A percentile compares a stretch with the other conserved stretches of the same genome.
These are phyloP conservation scores for Xylocopa sonorina DNA, from an alignment of 1,140 invertebrate species.

Conservation along the genomic window DNA sequence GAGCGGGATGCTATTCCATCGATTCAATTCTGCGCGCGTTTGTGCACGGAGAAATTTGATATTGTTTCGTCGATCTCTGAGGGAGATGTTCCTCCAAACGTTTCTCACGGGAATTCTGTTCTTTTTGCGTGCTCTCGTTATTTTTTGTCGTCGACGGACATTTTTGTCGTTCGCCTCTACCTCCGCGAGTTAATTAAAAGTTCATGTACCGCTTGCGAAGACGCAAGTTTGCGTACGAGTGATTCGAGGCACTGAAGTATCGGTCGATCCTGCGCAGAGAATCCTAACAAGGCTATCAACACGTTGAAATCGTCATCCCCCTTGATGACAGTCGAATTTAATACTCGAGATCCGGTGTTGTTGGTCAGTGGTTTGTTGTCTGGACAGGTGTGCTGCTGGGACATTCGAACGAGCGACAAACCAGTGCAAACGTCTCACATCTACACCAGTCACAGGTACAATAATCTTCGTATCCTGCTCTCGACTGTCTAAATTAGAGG, in stretches of 20 bases:
- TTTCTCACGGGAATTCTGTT: too few relatives aligned
- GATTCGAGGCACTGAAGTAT: too few relatives aligned
- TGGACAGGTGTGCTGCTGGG: slow-evolving; percentile 93
- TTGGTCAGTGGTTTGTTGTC: slow-evolving; percentile 94
- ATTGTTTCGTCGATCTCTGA: background rate
- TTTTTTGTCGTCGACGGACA: too few relatives aligned
- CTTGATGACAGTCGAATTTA: slow-evolving; percentile 93
- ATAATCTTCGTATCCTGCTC: too few relatives aligned
- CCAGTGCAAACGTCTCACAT: slow-evolving; percentile 82
- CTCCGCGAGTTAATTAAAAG: too few relatives aligned
- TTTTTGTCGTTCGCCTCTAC: too few relatives aligned
- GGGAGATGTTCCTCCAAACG: too few relatives aligned
- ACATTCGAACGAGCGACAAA: slow-evolving; percentile 87
- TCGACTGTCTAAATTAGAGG: too few relatives aligned
- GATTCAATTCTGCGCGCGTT: background rate
- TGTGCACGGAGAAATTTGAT: background rate
- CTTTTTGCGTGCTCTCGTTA: too few relatives aligned
- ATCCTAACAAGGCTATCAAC: slow-evolving; percentile 91
- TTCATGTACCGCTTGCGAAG: too few relatives aligned
- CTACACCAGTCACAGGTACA: slow-evolving; percentile 71
- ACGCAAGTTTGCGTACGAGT: too few relatives aligned
- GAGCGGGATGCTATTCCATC: background rate
- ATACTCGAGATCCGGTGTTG: slow-evolving; percentile 92
- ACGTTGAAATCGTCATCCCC: slow-evolving; percentile 88
- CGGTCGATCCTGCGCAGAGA: slow-evolving; percentile 83